Evolutionary conservation across 2,888 invertebrate species (phyloP).

Genomic region (Brenthis daphne): DNA sequence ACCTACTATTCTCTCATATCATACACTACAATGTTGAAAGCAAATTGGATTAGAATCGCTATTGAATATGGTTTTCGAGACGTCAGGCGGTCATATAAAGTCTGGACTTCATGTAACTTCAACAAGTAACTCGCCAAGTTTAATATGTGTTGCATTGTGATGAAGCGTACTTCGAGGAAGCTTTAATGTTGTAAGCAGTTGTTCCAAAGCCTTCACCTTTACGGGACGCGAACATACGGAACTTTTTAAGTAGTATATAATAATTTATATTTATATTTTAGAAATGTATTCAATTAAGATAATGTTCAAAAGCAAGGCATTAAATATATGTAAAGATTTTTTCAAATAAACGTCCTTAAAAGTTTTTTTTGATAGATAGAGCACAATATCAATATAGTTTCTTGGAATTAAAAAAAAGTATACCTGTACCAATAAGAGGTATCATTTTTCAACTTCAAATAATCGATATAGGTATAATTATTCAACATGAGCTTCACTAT

Average conservation of each 20-base stretch:
- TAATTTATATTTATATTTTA: constrained; percentile 5
- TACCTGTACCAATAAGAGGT: too few species aligned
- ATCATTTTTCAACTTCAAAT: too few species aligned
- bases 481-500: too few species aligned
- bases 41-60: constrained; percentile 63
- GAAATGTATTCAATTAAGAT: too few species aligned
- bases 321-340: too few species aligned
- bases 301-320: too few species aligned
- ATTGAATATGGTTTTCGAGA: constrained; percentile 57
- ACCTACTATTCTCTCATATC: not conserved
- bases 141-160: constrained; percentile 41
- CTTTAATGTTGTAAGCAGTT: constrained; percentile 40
- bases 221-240: constrained; percentile 1
- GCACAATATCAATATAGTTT: too few species aligned
- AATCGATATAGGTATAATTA: too few species aligned
- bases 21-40: constrained; percentile 51
- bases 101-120: constrained; percentile 41
- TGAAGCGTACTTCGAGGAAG: constrained; percentile 36
- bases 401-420: too few species aligned
- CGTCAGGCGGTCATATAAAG: constrained; percentile 46
- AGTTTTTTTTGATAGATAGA: too few species aligned
- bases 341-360: too few species aligned
- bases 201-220: constrained; percentile 37
- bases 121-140: constrained; percentile 40
- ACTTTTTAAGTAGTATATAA: constrained; percentile 25